Conservation (phyloP, 2,797 vertebrate genomes). For the Gallinago solitaria region DNA sequence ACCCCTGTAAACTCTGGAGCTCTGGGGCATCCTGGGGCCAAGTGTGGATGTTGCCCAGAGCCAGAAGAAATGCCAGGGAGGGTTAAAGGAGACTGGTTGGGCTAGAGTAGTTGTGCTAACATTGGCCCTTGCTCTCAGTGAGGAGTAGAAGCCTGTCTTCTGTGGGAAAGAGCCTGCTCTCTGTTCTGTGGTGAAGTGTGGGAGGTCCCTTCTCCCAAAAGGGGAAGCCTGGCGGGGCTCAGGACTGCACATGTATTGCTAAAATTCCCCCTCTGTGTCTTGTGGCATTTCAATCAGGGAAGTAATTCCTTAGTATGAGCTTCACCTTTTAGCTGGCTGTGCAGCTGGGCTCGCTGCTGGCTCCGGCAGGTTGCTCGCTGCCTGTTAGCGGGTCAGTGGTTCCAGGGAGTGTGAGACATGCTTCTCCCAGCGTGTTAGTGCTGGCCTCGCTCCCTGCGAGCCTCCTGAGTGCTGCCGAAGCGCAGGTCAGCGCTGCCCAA, state of each 20-base stretch:
- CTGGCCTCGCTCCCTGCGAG: background rate
- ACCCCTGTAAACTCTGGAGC: accelerated
- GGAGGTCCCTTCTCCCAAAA: background rate
- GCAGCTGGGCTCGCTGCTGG: background rate
- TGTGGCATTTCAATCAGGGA: background rate
- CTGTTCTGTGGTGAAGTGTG: accelerated
- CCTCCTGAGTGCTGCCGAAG: background rate
- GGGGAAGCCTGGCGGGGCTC: accelerated
- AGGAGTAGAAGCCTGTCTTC: background rate
- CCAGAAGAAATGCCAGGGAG: accelerated
- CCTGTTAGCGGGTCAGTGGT: background rate
- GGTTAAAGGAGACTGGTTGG: accelerated
- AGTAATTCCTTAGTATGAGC: background rate
- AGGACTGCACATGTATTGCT: accelerated
- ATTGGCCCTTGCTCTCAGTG: accelerated
- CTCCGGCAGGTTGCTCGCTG: background rate
- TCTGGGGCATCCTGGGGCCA: background rate
- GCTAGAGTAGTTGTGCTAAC: accelerated
- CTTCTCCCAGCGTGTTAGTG: accelerated
- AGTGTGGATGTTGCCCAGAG: background rate
- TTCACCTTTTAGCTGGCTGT: background rate
- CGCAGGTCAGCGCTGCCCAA: background rate
- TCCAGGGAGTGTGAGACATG: accelerated
- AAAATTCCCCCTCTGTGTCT: accelerated
- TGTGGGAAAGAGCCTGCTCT: accelerated